Conservation (phyloP, 2,888 invertebrate genomes). For the Coelopa pilipes region DNA sequence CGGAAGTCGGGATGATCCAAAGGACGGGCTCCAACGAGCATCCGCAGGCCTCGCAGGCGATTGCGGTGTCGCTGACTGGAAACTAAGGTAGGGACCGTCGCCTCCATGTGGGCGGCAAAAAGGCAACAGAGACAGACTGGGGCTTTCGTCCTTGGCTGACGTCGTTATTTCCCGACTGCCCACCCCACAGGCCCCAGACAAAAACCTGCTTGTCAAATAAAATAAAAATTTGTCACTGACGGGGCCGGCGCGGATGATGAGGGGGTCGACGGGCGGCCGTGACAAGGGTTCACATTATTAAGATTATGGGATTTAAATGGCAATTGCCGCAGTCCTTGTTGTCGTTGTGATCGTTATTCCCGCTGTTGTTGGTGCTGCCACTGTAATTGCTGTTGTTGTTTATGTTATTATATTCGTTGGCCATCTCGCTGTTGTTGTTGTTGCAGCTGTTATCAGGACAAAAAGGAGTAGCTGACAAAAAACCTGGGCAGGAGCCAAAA, state of each 20-base stretch:
- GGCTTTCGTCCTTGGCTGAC: too few relatives aligned
- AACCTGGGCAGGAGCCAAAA: too few relatives aligned
- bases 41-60: neutral
- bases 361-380: too few relatives aligned
- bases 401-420: too few relatives aligned
- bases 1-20: slow-evolving; percentile 59
- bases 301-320: neutral
- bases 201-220: slow-evolving; percentile 57
- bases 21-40: slow-evolving; percentile 37
- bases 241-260: neutral
- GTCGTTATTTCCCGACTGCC: too few relatives aligned
- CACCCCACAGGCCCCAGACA: neutral
- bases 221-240: slow-evolving; percentile 60
- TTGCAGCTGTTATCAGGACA: too few relatives aligned
- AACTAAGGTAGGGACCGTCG: too few relatives aligned
- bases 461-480: too few relatives aligned
- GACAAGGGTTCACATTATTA: slow-evolving; percentile 7
- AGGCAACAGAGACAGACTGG: too few relatives aligned
- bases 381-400: too few relatives aligned
- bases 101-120: too few relatives aligned
- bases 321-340: neutral
- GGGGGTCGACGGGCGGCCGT: neutral
- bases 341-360: neutral
- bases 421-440: too few relatives aligned
- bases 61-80: neutral